A percentile compares a stretch with the other conserved stretches of the same genome.
Conservation (phyloP, 2,113 vertebrate genomes). For the Rattus rattus region DNA sequence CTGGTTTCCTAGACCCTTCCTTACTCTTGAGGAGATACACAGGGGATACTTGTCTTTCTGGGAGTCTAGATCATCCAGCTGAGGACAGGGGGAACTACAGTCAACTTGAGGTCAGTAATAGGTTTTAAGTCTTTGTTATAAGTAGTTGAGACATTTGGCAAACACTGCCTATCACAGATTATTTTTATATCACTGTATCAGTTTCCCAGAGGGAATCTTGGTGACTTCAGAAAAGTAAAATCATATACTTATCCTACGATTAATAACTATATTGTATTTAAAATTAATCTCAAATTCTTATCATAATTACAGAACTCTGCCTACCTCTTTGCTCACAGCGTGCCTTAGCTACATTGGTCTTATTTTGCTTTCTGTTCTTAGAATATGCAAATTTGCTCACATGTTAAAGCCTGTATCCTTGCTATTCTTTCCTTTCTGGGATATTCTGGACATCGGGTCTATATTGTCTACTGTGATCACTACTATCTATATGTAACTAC, state of each 20-base stretch:
- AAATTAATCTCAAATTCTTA: constrained; percentile 8
- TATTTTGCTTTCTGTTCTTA: neutral
- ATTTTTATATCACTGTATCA: neutral
- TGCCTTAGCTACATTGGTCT: neutral
- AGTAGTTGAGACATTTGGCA: neutral
- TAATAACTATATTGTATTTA: constrained; percentile 43
- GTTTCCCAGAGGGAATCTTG: neutral
- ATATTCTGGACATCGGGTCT: constrained; percentile 12
- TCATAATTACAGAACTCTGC: neutral
- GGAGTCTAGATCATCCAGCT: neutral
- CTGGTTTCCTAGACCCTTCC: neutral
- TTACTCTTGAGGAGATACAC: neutral
- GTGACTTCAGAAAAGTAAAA: constrained; percentile 1
- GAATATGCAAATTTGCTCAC: neutral
- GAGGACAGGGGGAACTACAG: neutral
- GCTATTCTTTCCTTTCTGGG: neutral
- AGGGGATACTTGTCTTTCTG: neutral
- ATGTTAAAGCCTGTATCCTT: neutral
- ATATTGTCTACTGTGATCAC: neutral
- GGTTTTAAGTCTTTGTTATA: neutral
- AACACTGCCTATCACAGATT: neutral
- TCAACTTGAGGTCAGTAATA: neutral
- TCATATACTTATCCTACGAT: neutral
- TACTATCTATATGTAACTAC: neutral
- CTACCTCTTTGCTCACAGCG: neutral